Conservation (phyloP, 1,140 invertebrate genomes). For the Sycobia sp. region DNA sequence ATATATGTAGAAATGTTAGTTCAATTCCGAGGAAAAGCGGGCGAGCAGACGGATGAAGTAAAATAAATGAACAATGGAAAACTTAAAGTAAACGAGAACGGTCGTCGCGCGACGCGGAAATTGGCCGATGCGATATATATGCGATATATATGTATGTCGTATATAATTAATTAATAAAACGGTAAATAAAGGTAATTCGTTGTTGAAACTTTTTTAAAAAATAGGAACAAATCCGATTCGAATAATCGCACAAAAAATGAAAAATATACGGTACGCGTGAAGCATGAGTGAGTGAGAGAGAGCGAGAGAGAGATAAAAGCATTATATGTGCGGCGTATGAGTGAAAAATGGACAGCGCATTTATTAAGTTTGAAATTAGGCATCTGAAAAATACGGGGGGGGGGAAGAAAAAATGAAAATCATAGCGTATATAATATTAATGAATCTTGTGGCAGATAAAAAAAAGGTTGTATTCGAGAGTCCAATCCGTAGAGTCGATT, state of each 20-base stretch:
- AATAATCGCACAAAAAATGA: conserved; percentile 22
- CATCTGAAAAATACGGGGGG: too few species aligned
- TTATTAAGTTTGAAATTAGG: neutral
- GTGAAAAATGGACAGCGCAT: neutral
- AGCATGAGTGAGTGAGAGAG: too few species aligned
- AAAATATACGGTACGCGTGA: neutral
- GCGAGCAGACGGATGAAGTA: conserved; percentile 10
- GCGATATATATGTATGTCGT: too few species aligned
- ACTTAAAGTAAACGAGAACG: conserved; percentile 8
- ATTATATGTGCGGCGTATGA: neutral
- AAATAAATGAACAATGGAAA: conserved; percentile 4
- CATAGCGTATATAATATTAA: too few species aligned
- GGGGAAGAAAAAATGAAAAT: too few species aligned
- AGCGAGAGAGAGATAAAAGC: neutral
- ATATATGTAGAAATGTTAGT: conserved; percentile 44
- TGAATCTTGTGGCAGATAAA: conserved; percentile 17
- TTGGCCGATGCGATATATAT: conserved; percentile 35
- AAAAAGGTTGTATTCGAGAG: conserved; percentile 48
- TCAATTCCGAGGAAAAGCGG: conserved; percentile 38
- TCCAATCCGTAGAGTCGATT: conserved; percentile 11
- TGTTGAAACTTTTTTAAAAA: conserved; percentile 39
- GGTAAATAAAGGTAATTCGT: conserved; percentile 35
- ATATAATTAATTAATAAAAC: neutral
- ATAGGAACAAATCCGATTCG: conserved; percentile 13
- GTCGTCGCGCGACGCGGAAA: conserved; percentile 25